phyloP scores from a whole-genome alignment of 2,113 vertebrate genomes.

The Cavia porcellus region DNA sequence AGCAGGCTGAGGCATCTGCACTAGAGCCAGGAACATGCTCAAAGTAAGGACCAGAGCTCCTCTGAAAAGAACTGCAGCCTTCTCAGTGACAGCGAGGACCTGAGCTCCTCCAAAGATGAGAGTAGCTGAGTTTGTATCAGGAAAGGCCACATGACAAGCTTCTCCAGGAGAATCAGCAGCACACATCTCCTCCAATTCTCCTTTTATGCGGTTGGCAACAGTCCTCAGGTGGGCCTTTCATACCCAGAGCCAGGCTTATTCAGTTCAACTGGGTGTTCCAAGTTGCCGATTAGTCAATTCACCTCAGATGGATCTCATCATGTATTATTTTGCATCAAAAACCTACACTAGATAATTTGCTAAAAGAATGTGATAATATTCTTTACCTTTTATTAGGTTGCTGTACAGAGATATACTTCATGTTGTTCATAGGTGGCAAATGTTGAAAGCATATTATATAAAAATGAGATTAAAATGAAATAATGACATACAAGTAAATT shows the following conservation, averaged over 20 bases:
- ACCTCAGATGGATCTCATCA: background rate
- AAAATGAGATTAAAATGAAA: background rate
- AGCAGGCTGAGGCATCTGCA: background rate
- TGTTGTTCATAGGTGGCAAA: background rate
- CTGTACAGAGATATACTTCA: background rate
- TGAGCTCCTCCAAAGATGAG: background rate
- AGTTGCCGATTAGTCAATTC: background rate
- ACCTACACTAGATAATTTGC: background rate
- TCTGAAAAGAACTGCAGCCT: too few species aligned
- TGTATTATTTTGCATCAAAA: background rate
- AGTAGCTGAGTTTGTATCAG: background rate
- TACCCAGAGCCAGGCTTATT: background rate
- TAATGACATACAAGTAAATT: background rate
- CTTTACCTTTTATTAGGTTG: background rate
- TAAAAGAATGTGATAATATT: background rate
- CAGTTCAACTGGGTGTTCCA: background rate
- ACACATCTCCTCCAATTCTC: background rate
- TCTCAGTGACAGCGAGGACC: background rate
- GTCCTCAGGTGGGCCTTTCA: background rate
- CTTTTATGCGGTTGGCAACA: background rate
- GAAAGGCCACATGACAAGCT: background rate
- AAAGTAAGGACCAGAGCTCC: background rate
- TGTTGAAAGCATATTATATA: background rate
- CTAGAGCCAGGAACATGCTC: background rate
- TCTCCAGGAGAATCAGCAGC: background rate